A percentile compares a stretch with the other conserved stretches of the same genome.
These are phyloP conservation scores for Stichodactyla mertensii DNA, from an alignment of 64 coral and sea anemone species.

Conservation along the genomic window DNA sequence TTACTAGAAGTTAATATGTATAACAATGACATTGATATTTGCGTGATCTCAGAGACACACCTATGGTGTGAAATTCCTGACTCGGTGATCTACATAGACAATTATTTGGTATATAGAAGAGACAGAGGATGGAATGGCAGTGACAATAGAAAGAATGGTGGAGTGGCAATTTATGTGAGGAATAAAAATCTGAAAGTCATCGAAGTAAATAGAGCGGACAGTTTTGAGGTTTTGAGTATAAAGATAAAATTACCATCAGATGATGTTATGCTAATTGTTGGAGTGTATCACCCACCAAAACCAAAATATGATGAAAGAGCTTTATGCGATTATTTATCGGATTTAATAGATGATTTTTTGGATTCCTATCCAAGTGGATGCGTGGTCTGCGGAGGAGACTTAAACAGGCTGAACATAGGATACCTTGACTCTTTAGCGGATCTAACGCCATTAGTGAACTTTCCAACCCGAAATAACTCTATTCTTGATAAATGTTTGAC, in stretches of 20 bases:
- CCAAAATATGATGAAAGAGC: conserved; percentile 10
- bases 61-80: conserved; percentile 8
- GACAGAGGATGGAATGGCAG: conserved; percentile 20
- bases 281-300: conserved; percentile 53
- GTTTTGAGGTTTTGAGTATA: conserved; percentile 26
- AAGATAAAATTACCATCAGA: conserved; percentile 27
- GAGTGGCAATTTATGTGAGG: conserved; percentile 31
- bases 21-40: conserved; percentile 44
- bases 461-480: conserved; percentile 29
- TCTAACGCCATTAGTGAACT: conserved; percentile 27
- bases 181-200: conserved; percentile 39
- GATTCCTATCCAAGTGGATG: conserved; percentile 4
- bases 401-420: conserved; percentile 33
- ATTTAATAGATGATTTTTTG: conserved; percentile 15
- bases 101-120: conserved; percentile 31
- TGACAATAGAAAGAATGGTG: conserved; percentile 41
- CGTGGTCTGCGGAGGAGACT: conserved; percentile 59
- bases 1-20: conserved; percentile 31
- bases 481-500: conserved; percentile 39
- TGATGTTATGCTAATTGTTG: conserved; percentile 31
- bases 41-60: conserved; percentile 36
- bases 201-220: neutral
- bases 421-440: neutral
- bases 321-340: conserved; percentile 9
- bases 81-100: neutral